These are phyloP conservation scores for Squalus acanthias DNA, from an alignment of 2,797 vertebrate species.

Conservation along the genomic window DNA sequence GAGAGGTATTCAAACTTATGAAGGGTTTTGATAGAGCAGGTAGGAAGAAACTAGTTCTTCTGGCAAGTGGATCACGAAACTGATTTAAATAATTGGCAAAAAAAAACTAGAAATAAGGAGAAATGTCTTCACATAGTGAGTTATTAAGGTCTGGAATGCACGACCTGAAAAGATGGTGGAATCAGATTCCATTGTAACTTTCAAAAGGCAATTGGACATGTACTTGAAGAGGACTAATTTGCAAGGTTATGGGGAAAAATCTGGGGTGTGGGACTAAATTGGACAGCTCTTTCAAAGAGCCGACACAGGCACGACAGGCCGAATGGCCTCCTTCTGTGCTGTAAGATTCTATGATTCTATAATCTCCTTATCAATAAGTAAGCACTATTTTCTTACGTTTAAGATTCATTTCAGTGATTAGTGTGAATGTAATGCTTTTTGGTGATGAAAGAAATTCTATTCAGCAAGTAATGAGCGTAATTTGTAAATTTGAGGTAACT, in stretches of 20 bases:
- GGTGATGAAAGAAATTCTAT: not conserved
- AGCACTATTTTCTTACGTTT: not conserved
- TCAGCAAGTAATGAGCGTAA: not conserved
- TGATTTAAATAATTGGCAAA: not conserved
- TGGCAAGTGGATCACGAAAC: too few relatives aligned
- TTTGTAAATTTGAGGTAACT: not conserved
- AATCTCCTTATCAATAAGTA: not conserved
- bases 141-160: not conserved
- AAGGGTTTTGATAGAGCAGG: not conserved
- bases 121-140: not conserved
- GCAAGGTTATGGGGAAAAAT: not conserved
- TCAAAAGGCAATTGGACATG: not conserved
- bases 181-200: not conserved
- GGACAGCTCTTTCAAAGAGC: not conserved
- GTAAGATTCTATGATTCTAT: not conserved
- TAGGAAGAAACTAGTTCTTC: too few relatives aligned
- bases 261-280: not conserved
- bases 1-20: not conserved
- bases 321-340: too few relatives aligned
- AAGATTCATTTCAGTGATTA: not conserved
- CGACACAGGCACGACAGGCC: too few relatives aligned
- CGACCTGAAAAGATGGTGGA: not conserved
- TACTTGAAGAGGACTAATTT: not conserved
- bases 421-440: not conserved
- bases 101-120: not conserved